Conservation (phyloP, 35 echinoderm and acorn worm species). For the Amphiura filiformis region DNA sequence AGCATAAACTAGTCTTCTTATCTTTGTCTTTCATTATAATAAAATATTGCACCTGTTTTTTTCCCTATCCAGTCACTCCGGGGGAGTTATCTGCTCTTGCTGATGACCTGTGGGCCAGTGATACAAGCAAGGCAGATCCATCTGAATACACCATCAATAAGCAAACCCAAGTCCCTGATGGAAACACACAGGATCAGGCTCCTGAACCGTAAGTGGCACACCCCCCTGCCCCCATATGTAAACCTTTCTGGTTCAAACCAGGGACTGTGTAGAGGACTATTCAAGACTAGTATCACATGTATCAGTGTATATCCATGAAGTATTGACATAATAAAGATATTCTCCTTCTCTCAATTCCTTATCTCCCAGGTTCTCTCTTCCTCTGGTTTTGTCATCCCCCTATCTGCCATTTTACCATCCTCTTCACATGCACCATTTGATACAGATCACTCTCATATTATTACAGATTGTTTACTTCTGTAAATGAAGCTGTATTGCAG, state of each 20-base stretch:
- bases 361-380: no score
- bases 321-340: no score
- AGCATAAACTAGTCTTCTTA: no score
- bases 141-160: constrained; percentile 30
- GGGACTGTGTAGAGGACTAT: neutral
- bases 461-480: neutral
- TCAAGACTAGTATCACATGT: no score
- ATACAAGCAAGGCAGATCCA: neutral
- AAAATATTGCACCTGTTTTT: neutral
- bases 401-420: no score
- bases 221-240: neutral
- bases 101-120: constrained; percentile 18
- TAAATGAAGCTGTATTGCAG: constrained; percentile 5
- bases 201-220: constrained; percentile 25
- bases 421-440: no score
- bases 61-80: neutral
- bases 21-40: no score
- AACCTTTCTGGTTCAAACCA: neutral
- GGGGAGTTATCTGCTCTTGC: constrained; percentile 37
- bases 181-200: neutral
- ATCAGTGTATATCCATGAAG: no score
- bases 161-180: neutral
- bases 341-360: no score
- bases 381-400: no score
- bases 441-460: no score